phyloP scores from a whole-genome alignment of 1,140 invertebrate genomes.

The Ditylenchus dipsaci region DNA sequence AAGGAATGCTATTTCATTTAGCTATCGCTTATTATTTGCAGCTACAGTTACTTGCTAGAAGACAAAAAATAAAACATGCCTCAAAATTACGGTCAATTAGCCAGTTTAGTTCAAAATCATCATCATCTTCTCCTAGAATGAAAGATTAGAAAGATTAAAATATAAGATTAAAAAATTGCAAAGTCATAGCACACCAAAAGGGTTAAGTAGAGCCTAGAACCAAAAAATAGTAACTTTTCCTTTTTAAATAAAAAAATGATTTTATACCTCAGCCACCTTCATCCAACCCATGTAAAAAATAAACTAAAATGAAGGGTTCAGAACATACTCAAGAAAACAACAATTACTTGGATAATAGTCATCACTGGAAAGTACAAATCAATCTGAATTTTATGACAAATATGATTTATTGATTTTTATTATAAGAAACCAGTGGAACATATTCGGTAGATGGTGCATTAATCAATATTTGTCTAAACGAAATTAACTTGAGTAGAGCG shows the following conservation, averaged over 20 bases:
- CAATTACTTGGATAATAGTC: conserved; percentile 54
- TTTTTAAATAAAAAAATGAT: no score
- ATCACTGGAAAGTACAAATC: conserved; percentile 48
- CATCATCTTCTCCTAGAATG: conserved; percentile 58
- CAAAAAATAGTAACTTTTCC: no score
- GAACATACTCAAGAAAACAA: no score
- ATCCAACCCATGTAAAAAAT: conserved; percentile 57
- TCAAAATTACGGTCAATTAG: conserved; percentile 6
- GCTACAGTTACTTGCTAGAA: background rate
- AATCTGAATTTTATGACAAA: conserved; percentile 31
- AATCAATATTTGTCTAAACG: conserved; percentile 47
- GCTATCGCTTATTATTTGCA: no score
- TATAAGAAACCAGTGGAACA: background rate
- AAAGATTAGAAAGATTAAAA: no score
- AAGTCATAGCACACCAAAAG: no score
- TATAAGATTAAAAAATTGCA: no score
- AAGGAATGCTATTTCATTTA: no score
- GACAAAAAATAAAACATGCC: background rate
- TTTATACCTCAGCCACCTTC: conserved; percentile 58
- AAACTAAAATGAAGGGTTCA: no score
- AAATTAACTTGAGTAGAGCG: no score
- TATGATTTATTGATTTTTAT: background rate
- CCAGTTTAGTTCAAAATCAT: conserved; percentile 47
- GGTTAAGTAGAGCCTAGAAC: conserved; percentile 53
- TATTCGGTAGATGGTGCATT: conserved; percentile 1